Evolutionary conservation across 37 sponge, comb jelly and placozoan genomes (phyloP).

Genomic region (Corticium candelabrum): DNA sequence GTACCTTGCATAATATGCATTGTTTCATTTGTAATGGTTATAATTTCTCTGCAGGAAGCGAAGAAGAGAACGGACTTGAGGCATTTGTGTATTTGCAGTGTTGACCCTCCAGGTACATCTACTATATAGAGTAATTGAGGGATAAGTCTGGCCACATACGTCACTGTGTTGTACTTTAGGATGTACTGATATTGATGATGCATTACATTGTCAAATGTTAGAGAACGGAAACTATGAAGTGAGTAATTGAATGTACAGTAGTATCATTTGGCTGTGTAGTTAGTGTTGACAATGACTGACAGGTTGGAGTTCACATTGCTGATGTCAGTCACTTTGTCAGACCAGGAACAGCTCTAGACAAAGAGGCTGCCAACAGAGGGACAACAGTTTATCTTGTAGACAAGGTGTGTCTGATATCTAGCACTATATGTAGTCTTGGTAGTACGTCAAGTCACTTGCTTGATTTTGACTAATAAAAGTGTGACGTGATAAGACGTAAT

Average conservation of each 20-base stretch:
- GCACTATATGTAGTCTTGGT: neutral
- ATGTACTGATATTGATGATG: slow-evolving; percentile 99
- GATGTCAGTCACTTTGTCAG: slow-evolving; percentile 94
- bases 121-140: no score
- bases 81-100: slow-evolving; percentile 77
- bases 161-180: slow-evolving; percentile 11
- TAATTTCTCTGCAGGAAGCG: slow-evolving; percentile 14
- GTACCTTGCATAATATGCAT: no score
- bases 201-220: slow-evolving; percentile 71
- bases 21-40: no score
- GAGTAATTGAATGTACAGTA: neutral
- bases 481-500: no score
- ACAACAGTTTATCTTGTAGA: slow-evolving; percentile 94
- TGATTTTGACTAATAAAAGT: neutral
- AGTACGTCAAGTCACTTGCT: neutral
- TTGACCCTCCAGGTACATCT: slow-evolving; percentile 90
- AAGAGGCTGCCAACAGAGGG: slow-evolving; percentile 83
- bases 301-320: slow-evolving; percentile 98
- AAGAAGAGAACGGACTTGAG: slow-evolving; percentile 52
- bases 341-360: slow-evolving; percentile 77
- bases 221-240: slow-evolving; percentile 70
- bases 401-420: slow-evolving; percentile 19
- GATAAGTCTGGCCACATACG: neutral
- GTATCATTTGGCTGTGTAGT: neutral
- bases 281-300: neutral